Conservation (phyloP, 2,113 vertebrate species). For the Sterrhoptilus dennistouni region DNA sequence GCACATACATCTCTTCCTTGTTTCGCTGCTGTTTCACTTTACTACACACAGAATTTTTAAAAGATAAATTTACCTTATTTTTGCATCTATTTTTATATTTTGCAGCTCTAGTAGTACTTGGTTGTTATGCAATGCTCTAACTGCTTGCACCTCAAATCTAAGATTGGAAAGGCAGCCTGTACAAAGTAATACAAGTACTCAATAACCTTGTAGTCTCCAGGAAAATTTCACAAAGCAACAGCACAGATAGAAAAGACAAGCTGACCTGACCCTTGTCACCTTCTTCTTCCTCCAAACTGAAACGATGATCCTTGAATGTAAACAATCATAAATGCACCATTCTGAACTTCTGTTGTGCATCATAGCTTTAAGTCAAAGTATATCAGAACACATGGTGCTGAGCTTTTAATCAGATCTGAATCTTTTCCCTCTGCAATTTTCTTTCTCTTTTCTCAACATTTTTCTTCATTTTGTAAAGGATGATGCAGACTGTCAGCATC, state of each 20-base stretch:
- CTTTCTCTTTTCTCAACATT: not conserved
- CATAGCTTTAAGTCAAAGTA: slow-evolving; percentile 12
- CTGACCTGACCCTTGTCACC: not conserved
- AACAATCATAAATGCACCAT: slow-evolving; percentile 1
- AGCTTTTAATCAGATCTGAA: slow-evolving; percentile 14
- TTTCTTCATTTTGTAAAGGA: not conserved
- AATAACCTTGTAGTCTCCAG: not conserved
- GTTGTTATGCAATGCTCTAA: not conserved
- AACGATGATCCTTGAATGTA: not conserved
- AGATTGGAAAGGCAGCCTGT: not conserved
- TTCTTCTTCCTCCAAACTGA: not conserved
- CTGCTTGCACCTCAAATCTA: not conserved
- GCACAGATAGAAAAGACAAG: not conserved
- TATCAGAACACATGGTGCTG: slow-evolving; percentile 5
- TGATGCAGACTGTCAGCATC: not conserved
- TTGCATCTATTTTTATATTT: slow-evolving; percentile 3
- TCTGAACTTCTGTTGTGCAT: not conserved
- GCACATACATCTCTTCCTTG: slow-evolving; percentile 30
- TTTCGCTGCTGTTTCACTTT: slow-evolving; percentile 52
- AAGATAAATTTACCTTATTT: not conserved
- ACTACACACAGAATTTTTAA: not conserved
- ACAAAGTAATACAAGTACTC: not conserved
- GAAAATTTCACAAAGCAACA: slow-evolving; percentile 2
- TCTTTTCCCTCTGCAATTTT: slow-evolving; percentile 18
- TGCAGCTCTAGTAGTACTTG: not conserved